Evolutionary conservation across 1,140 invertebrate species (phyloP).

Genomic region (Tribolium madens): DNA sequence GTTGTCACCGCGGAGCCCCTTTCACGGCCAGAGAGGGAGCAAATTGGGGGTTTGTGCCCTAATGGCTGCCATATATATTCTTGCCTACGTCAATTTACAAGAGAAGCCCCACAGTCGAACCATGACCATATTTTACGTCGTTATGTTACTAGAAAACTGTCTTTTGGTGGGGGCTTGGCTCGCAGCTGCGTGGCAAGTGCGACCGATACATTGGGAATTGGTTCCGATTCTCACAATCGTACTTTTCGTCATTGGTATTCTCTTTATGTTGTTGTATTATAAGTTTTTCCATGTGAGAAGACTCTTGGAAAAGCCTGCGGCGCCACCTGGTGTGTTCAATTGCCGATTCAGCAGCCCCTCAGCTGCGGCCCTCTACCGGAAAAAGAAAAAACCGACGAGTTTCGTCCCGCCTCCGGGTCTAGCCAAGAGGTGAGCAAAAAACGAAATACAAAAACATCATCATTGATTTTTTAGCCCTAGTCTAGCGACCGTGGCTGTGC

Average conservation of each 20-base stretch:
- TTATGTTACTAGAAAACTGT: slow-evolving; percentile 91
- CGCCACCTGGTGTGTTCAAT: slow-evolving; percentile 88
- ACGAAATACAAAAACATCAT: too few species aligned
- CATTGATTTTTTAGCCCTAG: too few species aligned
- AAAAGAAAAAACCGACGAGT: slow-evolving; percentile 90
- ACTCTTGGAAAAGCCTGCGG: slow-evolving; percentile 61
- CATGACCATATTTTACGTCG: slow-evolving; percentile 86
- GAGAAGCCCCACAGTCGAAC: slow-evolving; percentile 67
- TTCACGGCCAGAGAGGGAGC: slow-evolving; percentile 81
- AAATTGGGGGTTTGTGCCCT: slow-evolving; percentile 76
- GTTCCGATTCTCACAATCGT: slow-evolving; percentile 70
- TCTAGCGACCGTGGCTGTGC: slow-evolving; percentile 68
- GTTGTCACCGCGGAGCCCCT: slow-evolving; percentile 85
- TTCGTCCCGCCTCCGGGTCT: slow-evolving; percentile 83
- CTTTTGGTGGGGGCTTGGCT: slow-evolving; percentile 79
- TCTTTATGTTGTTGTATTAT: slow-evolving; percentile 89
- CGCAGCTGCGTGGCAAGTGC: slow-evolving; percentile 67
- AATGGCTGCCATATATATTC: slow-evolving; percentile 88
- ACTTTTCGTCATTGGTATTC: slow-evolving; percentile 81
- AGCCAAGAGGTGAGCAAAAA: too few species aligned
- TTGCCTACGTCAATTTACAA: slow-evolving; percentile 91
- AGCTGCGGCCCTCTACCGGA: slow-evolving; percentile 71
- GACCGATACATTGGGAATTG: slow-evolving; percentile 61
- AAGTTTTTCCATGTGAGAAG: slow-evolving; percentile 79
- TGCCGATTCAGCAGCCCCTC: slow-evolving; percentile 83